Percentiles rank a stretch among this genome's conserved stretches.
Evolutionary conservation across 2,888 invertebrate genomes (phyloP).

Genomic region (Drosophila anomelani): DNA sequence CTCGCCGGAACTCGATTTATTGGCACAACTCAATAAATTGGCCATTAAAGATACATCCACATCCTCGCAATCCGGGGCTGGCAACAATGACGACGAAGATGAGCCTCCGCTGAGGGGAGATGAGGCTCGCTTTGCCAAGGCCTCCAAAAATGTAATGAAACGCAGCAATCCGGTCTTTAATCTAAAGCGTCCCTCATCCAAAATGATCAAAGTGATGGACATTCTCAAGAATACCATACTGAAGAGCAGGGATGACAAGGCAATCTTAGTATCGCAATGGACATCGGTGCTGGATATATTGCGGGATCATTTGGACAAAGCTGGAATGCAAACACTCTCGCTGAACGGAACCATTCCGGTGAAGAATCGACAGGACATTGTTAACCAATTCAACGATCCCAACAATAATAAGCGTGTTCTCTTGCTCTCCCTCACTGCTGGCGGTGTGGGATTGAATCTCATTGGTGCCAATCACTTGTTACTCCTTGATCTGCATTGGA

Average conservation of each 20-base stretch:
- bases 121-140: conserved; percentile 86
- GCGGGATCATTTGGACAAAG: conserved; percentile 86
- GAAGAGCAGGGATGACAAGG: conserved; percentile 87
- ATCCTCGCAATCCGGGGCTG: conserved; percentile 3
- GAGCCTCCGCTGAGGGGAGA: conserved; percentile 49
- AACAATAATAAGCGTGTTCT: conserved; percentile 87
- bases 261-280: conserved; percentile 97
- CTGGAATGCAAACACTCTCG: conserved; percentile 86
- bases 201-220: conserved; percentile 87
- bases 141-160: conserved; percentile 87
- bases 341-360: conserved; percentile 92
- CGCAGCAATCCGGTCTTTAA: conserved; percentile 90
- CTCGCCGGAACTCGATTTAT: conserved; percentile 86
- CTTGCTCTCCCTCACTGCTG: conserved; percentile 95
- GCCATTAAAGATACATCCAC: conserved; percentile 84
- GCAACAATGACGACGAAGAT: conserved; percentile 19
- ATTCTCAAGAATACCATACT: conserved; percentile 86
- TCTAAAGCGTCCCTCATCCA: conserved; percentile 87
- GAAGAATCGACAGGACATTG: conserved; percentile 88
- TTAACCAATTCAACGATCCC: conserved; percentile 89
- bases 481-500: conserved; percentile 97
- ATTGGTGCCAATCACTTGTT: conserved; percentile 96
- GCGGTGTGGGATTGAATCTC: conserved; percentile 97
- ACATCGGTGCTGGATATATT: conserved; percentile 91
- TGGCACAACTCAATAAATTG: conserved; percentile 88